Base-by-base conservation (phyloP, 2,797 vertebrate species). In the Chrosomus eos region DNA sequence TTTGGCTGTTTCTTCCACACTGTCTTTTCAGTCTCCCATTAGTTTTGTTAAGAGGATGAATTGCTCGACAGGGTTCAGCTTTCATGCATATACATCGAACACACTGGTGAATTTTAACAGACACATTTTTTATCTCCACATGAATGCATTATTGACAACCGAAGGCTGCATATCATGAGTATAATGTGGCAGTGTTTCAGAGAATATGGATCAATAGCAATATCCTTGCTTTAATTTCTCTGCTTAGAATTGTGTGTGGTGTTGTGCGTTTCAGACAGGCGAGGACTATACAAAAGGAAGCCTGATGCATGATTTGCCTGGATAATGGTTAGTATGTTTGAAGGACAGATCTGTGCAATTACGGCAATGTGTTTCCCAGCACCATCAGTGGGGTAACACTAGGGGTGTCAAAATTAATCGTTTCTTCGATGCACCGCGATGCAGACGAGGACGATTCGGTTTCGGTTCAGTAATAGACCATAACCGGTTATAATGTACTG, bases 141-240 rank as follows among this genome's bases (percentile, higher is more conserved):
- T 70, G 36, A 80, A 55, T 74, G 68, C 70, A 45, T 62, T 80
- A 83, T 82, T 77, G 80, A 84, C 83, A 71, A 53, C 83, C 45
- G n/a, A 81, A 67, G 23, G 72, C 66, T 85, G 60, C 64, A 73
- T 68, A 72, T 74, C 67, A 74, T 21, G 14, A 83, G 60, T 14
- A 58, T 77, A 62, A 73, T 51, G 28, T 73, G 58, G 74, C 53
- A 77, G 80, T 81, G 43, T 58, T 87, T 84, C 16, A 55, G 43
- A 80, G 31, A 72, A 62, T 18, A 40, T 70, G 8, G 31, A 72
- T 80, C 68, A 51, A 80, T 77, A 81, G 33, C 74, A 64, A 45
- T 85, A 83, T 80, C 64, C 45, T 87, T 83, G 33, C 40, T 78
- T 86, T 87, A 67, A 76, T 55, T 83, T 81, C 60, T 76, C 21